Evolutionary conservation across 2,888 invertebrate genomes (phyloP).

Genomic region (Sarcophaga subvicina): DNA sequence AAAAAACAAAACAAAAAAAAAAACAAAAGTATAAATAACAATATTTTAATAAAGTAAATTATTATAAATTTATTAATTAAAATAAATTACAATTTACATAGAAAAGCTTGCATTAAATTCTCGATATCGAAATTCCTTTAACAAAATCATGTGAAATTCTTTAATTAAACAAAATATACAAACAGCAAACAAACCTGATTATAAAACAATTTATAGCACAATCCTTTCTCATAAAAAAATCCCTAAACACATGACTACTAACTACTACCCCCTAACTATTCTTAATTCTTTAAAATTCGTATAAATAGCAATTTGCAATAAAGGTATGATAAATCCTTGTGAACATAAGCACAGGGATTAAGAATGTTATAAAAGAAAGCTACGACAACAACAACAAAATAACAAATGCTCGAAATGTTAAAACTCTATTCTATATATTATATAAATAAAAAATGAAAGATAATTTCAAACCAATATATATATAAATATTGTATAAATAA

Average conservation of each 20-base stretch:
- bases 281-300: constrained; percentile 13
- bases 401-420: constrained; percentile 53
- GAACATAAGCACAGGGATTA: background rate
- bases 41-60: constrained; percentile 43
- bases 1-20: constrained; percentile 21
- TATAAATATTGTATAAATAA: constrained; percentile 66
- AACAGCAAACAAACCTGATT: constrained; percentile 37
- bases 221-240: constrained; percentile 35
- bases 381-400: too few relatives aligned
- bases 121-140: constrained; percentile 36
- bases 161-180: background rate
- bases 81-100: constrained; percentile 28
- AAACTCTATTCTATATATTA: constrained; percentile 53
- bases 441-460: constrained; percentile 32
- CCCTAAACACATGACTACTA: background rate
- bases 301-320: constrained; percentile 8
- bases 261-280: background rate
- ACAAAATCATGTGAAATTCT: background rate
- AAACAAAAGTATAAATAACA: constrained; percentile 28
- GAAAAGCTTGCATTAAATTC: constrained; percentile 61
- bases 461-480: constrained; percentile 54
- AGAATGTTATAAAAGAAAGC: too few relatives aligned
- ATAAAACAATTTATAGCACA: constrained; percentile 57
- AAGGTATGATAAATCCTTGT: background rate
- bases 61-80: constrained; percentile 50